phyloP scores from a whole-genome alignment of 2,113 vertebrate genomes.

The Leptosomus discolor region DNA sequence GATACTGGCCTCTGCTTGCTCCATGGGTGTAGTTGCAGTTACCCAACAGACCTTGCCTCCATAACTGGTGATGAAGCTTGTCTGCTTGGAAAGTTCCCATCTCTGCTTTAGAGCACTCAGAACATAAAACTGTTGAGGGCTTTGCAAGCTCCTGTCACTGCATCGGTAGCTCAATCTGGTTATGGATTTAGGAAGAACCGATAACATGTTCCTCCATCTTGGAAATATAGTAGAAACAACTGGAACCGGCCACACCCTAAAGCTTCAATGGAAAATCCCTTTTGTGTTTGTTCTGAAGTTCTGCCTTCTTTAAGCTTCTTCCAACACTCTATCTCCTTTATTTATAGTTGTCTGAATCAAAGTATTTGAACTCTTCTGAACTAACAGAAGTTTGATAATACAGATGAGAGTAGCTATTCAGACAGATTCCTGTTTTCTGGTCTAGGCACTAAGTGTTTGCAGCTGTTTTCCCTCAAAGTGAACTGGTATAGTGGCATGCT shows the following conservation, averaged over 20 bases:
- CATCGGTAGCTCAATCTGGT: neutral
- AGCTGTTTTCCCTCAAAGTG: neutral
- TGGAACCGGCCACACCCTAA: neutral
- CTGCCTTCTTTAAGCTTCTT: neutral
- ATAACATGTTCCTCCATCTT: neutral
- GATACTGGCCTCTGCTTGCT: rapidly evolving
- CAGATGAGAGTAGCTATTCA: neutral
- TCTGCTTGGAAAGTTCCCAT: neutral
- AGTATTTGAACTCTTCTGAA: neutral
- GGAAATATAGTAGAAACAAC: neutral
- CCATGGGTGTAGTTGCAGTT: neutral
- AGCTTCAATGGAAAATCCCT: neutral
- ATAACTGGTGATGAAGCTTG: neutral
- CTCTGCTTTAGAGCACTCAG: neutral
- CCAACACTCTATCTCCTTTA: neutral
- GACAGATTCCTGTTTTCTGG: neutral
- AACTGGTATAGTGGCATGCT: neutral
- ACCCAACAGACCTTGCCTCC: neutral
- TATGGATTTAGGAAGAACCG: neutral
- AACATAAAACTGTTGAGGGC: neutral
- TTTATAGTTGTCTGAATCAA: neutral
- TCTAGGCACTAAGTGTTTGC: neutral
- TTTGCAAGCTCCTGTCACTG: neutral
- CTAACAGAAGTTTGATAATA: neutral
- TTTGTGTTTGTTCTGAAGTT: neutral